phyloP scores from a whole-genome alignment of 2,797 vertebrate genomes.

The Melanogrammus aeglefinus region DNA sequence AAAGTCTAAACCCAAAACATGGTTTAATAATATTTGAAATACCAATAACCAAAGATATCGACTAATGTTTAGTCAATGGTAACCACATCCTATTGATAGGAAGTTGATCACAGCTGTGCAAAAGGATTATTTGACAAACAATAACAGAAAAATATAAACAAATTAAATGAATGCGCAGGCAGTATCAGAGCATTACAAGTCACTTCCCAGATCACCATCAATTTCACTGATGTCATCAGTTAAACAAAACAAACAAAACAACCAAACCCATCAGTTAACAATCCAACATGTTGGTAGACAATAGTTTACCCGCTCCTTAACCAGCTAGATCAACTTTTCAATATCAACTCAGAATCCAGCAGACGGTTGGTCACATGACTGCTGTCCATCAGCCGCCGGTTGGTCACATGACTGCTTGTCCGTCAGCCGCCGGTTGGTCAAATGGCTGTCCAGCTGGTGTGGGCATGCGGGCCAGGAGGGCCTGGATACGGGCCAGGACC shows the following conservation, averaged over 20 bases:
- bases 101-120: not conserved
- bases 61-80: too few relatives aligned
- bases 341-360: not conserved
- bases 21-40: too few relatives aligned
- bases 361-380: slow-evolving; percentile 15
- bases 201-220: not conserved
- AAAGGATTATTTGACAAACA: too few relatives aligned
- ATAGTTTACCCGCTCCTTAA: too few relatives aligned
- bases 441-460: not conserved
- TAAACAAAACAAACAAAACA: not conserved
- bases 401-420: not conserved
- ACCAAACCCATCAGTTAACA: too few relatives aligned
- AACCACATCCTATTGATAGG: too few relatives aligned
- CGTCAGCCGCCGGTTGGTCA: slow-evolving; percentile 9
- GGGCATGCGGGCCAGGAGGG: slow-evolving; percentile 66
- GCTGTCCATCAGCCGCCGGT: too few relatives aligned
- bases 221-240: not conserved
- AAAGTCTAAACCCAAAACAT: too few relatives aligned
- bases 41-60: too few relatives aligned
- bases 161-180: too few relatives aligned
- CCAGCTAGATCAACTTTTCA: not conserved
- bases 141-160: too few relatives aligned
- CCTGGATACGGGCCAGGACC: slow-evolving; percentile 84
- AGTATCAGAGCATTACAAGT: not conserved
- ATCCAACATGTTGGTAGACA: too few relatives aligned